Percentiles rank a stretch among this genome's conserved stretches.
Evolutionary conservation across 1,140 invertebrate genomes (phyloP).

Genomic region (Pachyrhynchus sulphureomaculatus): DNA sequence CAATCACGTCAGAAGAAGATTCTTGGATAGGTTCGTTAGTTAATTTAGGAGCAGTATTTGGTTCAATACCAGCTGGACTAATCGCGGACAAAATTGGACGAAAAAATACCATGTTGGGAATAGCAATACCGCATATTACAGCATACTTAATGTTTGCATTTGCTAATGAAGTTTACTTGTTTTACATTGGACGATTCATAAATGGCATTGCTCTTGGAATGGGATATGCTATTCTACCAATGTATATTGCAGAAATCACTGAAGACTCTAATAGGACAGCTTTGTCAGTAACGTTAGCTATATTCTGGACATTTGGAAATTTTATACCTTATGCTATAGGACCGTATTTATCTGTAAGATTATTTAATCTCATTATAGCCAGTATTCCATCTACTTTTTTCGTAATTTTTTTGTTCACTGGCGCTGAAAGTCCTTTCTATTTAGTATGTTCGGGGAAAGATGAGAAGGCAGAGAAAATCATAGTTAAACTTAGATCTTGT

Average conservation of each 20-base stretch:
- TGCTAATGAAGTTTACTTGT: conserved; percentile 52
- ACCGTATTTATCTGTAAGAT: conserved; percentile 38
- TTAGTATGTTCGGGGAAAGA: conserved; percentile 60
- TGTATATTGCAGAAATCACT: conserved; percentile 68
- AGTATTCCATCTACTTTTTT: conserved; percentile 56
- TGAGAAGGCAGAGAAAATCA: conserved; percentile 60
- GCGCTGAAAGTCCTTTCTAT: conserved; percentile 77
- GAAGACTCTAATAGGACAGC: conserved; percentile 65
- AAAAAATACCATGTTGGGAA: conserved; percentile 49
- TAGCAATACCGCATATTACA: conserved; percentile 58
- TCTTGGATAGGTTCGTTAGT: conserved; percentile 82
- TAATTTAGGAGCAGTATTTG: conserved; percentile 73
- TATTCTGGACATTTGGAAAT: conserved; percentile 36
- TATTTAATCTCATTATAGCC: conserved; percentile 54
- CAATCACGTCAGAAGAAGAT: conserved; percentile 55
- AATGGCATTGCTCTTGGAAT: conserved; percentile 68
- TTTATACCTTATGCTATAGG: conserved; percentile 38
- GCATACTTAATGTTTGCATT: conserved; percentile 66
- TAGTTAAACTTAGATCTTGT: conserved; percentile 63
- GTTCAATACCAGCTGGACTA: conserved; percentile 45
- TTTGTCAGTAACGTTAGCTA: conserved; percentile 23
- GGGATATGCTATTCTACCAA: conserved; percentile 62
- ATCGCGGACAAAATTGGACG: conserved; percentile 50
- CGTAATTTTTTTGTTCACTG: conserved; percentile 51
- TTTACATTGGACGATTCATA: too few species aligned